Evolutionary conservation across 2,888 invertebrate species (phyloP), one percentile per base, ranked within the genome.

Genomic region (Amblyjoppa proteus): DNA sequence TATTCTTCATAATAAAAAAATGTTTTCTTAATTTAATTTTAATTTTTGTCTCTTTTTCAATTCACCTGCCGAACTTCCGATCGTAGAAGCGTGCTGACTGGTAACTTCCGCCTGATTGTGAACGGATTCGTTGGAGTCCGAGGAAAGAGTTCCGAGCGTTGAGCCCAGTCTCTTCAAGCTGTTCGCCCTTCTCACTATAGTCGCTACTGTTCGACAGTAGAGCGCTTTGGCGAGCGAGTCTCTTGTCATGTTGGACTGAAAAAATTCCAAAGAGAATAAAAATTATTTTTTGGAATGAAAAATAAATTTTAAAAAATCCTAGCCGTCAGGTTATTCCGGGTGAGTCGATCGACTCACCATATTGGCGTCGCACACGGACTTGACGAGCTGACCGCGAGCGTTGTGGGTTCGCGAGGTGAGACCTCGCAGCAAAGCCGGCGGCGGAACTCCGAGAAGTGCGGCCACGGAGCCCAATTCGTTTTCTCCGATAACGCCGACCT

Each of bases 181-280:
- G 94, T 99, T 99, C 78, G 98, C 98, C 90, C 99, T 95, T 51
- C 98, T 96, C 41, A 99, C 98, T 90, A 99, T 98, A 31, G 99
- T 98, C 25, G 98, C 98, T 25, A 99, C 98, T 11, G 98, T 98
- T 89, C 99, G 97, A 93, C 98, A 98, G 94, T 99, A 99, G 49
- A 99, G 95, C 25, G 99, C 98, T 94, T 98, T 98, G 49, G 98
- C 98, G 89, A 98, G 95, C 83, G 98, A 97, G 94, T 99, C 97
- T 89, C 98, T 95, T n/a, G 97, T 97, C 95, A 97, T 96, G 92
- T 97, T 97, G 13, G 98, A 98, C 96, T 96, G 2, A 58, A 25
- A 58, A 28, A 28, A 58, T 91, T 34, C 31, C 4, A 13, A 13
- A 45, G 6, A 9, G 16, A 78, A 34, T 41, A 25, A 31, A 31